phyloP scores from a whole-genome alignment of 1,140 invertebrate genomes.

The Galendromus occidentalis region DNA sequence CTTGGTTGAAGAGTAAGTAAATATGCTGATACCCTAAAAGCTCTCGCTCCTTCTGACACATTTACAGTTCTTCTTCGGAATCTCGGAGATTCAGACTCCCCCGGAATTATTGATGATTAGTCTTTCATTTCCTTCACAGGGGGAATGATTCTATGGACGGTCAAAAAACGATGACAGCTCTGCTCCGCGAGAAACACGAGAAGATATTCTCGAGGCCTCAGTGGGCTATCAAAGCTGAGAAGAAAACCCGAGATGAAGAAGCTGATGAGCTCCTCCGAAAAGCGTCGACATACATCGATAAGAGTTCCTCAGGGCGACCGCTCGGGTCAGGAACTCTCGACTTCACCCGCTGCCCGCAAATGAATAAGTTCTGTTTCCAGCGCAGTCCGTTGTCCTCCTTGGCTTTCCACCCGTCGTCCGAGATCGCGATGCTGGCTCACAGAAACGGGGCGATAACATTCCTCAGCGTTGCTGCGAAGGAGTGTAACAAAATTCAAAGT shows the following conservation, averaged over 20 bases:
- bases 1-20: neutral
- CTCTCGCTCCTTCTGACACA: no score
- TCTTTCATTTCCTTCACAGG: no score
- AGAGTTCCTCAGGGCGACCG: neutral
- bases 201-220: constrained; percentile 1
- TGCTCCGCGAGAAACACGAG: neutral
- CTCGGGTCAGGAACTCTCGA: neutral
- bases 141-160: no score
- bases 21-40: no score
- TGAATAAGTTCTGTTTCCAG: constrained; percentile 9
- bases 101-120: no score
- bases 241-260: neutral
- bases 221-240: neutral
- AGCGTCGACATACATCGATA: neutral
- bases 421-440: neutral
- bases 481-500: constrained; percentile 9
- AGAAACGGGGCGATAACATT: neutral
- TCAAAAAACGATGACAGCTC: neutral
- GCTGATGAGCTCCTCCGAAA: neutral
- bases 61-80: no score
- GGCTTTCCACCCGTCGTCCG: neutral
- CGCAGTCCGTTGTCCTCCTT: neutral
- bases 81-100: no score
- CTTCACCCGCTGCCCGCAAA: neutral
- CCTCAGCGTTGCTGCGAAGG: neutral